Conservation (phyloP, 2,888 invertebrate genomes). For the Pogonocherus hispidulus region DNA sequence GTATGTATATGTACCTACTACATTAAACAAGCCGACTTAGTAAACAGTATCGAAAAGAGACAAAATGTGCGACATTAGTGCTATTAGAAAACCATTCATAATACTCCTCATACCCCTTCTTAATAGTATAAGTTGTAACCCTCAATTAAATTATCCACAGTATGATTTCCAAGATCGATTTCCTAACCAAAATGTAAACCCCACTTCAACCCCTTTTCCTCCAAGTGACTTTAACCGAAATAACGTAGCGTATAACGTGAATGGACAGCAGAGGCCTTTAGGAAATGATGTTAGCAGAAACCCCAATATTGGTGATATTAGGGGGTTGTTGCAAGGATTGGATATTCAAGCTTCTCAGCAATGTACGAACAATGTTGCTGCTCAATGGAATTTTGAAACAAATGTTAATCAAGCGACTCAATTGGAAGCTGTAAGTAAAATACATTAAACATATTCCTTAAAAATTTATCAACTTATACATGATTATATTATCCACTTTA, state of each 20-base stretch:
- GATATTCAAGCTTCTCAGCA: slow-evolving; percentile 84
- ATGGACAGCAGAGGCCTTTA: slow-evolving; percentile 30
- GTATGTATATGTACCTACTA: slow-evolving; percentile 57
- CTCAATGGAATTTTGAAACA: slow-evolving; percentile 92
- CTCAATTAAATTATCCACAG: slow-evolving; percentile 56
- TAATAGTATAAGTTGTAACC: slow-evolving; percentile 24
- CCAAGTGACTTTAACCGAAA: slow-evolving; percentile 32
- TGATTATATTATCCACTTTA: too few species aligned
- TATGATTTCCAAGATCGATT: slow-evolving; percentile 24
- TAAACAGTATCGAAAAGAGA: slow-evolving; percentile 33
- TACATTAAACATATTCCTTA: too few species aligned
- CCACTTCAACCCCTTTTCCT: slow-evolving; percentile 6
- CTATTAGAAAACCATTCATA: slow-evolving; percentile 52
- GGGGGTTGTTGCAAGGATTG: slow-evolving; percentile 77
- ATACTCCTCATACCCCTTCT: slow-evolving; percentile 41
- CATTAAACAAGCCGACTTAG: slow-evolving; percentile 48
- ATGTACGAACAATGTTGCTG: slow-evolving; percentile 88
- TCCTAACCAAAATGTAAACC: slow-evolving; percentile 32
- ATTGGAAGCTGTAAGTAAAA: slow-evolving; percentile 82
- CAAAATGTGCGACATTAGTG: slow-evolving; percentile 62
- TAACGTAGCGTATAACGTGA: slow-evolving; percentile 27
- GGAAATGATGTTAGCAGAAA: slow-evolving; percentile 44
- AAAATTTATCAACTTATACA: too few species aligned
- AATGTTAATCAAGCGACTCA: slow-evolving; percentile 88
- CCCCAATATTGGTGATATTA: slow-evolving; percentile 63